Evolutionary conservation across 2,888 invertebrate species (phyloP).

Genomic region (Salpingus planirostris): DNA sequence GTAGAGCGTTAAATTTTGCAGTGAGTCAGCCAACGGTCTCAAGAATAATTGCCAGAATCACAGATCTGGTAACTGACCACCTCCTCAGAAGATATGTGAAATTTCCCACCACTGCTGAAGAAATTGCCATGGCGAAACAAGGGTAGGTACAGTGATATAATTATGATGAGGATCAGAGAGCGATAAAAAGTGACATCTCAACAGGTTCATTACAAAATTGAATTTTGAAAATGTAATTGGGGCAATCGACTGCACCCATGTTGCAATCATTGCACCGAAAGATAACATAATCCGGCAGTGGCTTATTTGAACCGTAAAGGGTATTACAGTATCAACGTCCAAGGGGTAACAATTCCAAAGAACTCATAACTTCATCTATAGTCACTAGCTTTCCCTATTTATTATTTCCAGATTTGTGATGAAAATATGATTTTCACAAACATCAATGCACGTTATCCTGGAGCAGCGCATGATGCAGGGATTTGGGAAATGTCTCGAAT

Average conservation of each 20-base stretch:
- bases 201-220: not conserved
- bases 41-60: not conserved
- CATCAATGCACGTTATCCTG: not conserved
- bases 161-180: too few relatives aligned
- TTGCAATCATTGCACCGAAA: not conserved
- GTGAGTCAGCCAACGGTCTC: not conserved
- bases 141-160: not conserved
- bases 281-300: not conserved
- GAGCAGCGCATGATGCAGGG: not conserved
- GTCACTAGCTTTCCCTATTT: too few relatives aligned
- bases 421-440: not conserved
- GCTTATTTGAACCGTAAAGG: not conserved
- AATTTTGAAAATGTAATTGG: not conserved
- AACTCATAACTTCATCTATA: not conserved
- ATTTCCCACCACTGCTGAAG: not conserved
- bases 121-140: not conserved
- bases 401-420: not conserved
- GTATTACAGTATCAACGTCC: not conserved
- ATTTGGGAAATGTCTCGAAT: not conserved
- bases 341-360: not conserved
- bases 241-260: not conserved
- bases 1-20: not conserved
- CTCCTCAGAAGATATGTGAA: not conserved
- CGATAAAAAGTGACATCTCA: too few relatives aligned
- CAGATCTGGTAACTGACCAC: not conserved